Conservation (phyloP, 2,888 invertebrate genomes). For the Acanthopleura granulata region DNA sequence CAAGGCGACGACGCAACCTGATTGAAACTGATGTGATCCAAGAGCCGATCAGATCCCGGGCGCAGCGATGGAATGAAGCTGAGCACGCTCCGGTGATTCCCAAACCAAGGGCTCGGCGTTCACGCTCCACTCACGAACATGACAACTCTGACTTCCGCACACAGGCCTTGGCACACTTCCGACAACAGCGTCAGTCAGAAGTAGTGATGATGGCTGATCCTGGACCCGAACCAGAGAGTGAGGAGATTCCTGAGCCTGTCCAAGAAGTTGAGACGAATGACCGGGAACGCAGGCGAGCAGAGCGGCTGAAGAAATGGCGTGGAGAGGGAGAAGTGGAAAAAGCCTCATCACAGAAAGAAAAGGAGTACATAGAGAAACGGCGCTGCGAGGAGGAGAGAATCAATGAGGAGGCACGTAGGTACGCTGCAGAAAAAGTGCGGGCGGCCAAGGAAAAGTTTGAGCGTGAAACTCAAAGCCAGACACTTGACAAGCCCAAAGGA, state of each 20-base stretch:
- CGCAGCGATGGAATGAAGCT: neutral
- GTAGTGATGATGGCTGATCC: neutral
- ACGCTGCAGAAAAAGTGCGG: neutral
- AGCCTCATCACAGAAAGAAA: too few species aligned
- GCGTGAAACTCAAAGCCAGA: neutral
- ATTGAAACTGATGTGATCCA: neutral
- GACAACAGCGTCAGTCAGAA: neutral
- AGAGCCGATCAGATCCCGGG: neutral
- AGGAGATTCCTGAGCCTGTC: neutral
- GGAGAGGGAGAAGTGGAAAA: neutral
- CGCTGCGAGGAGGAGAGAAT: neutral
- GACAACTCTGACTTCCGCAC: neutral
- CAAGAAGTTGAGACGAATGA: neutral
- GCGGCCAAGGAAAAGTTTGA: neutral
- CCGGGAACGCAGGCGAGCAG: constrained; percentile 14
- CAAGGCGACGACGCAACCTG: too few species aligned
- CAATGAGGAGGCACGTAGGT: neutral
- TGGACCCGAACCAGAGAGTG: neutral
- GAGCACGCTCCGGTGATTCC: neutral
- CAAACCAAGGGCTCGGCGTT: neutral
- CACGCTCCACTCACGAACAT: neutral
- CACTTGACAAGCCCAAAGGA: neutral
- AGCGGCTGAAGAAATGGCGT: constrained; percentile 4
- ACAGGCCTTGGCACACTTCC: constrained; percentile 14
- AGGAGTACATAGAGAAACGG: constrained; percentile 1